A percentile compares a stretch with the other conserved stretches of the same genome.
phyloP scores from a whole-genome alignment of 1,140 invertebrate genomes.

The Brachionus plicatilis region DNA sequence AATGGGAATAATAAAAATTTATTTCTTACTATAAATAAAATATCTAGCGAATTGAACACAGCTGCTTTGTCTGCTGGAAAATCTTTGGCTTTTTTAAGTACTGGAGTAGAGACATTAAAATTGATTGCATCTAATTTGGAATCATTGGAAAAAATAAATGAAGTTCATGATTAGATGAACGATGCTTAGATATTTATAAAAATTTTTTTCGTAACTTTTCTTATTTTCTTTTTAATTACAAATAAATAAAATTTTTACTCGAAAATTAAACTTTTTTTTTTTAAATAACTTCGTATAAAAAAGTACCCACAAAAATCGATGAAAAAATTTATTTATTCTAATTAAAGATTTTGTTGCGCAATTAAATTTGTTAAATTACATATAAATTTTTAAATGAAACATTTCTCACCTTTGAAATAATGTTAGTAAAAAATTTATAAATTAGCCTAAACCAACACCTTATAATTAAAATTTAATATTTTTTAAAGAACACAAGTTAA shows the following conservation, averaged over 20 bases:
- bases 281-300: no score
- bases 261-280: no score
- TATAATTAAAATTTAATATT: no score
- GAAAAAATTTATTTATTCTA: neutral
- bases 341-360: neutral
- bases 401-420: neutral
- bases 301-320: no score
- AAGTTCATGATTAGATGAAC: neutral
- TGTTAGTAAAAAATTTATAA: neutral
- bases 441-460: neutral
- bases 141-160: conserved; percentile 19
- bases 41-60: neutral
- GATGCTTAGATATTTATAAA: neutral
- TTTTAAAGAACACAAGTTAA: no score
- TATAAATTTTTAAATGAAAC: neutral
- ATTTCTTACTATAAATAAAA: neutral
- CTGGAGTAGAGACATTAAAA: neutral
- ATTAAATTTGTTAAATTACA: neutral
- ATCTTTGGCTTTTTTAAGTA: neutral
- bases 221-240: no score
- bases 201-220: neutral
- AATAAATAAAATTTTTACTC: no score
- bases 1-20: conserved; percentile 29
- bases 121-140: conserved; percentile 13
- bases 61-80: conserved; percentile 20